Conservation (phyloP, 2,797 vertebrate species). For the Brachyalestes nurse region DNA sequence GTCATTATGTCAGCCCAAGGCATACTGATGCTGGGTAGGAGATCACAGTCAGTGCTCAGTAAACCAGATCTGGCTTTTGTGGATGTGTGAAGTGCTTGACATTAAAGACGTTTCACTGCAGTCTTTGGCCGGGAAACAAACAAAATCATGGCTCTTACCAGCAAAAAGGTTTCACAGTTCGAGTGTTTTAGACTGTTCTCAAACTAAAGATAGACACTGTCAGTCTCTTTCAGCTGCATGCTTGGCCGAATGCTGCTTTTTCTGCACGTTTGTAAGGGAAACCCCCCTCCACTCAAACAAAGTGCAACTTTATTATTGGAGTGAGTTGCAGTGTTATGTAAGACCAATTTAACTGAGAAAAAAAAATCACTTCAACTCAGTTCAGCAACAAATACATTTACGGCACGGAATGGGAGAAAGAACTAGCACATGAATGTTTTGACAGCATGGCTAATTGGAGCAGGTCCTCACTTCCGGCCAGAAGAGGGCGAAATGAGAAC, state of each 20-base stretch:
- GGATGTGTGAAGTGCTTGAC: constrained; percentile 6
- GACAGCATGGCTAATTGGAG: constrained; percentile 74
- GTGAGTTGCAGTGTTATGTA: constrained; percentile 42
- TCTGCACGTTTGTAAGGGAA: constrained; percentile 8
- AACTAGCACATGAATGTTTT: constrained; percentile 74
- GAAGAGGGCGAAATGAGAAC: constrained; percentile 78
- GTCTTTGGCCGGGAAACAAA: constrained; percentile 16
- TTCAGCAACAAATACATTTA: constrained; percentile 46
- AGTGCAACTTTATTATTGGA: constrained; percentile 36
- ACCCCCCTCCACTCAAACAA: background rate
- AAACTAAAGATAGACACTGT: background rate
- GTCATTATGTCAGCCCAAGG: background rate
- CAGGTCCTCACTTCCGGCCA: constrained; percentile 77
- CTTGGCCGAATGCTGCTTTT: background rate
- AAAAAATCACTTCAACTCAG: constrained; percentile 21
- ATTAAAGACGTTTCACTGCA: background rate
- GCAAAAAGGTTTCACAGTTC: constrained; percentile 6
- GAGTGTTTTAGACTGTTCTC: background rate
- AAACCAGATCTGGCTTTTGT: constrained; percentile 8
- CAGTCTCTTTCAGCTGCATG: constrained; percentile 9
- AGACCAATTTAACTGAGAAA: constrained; percentile 46
- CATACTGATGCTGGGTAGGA: background rate
- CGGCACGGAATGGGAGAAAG: constrained; percentile 68
- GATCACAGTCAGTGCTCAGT: background rate
- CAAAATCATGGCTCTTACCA: background rate